Conservation (phyloP, 2,888 invertebrate species). For the Bhutanitis thaidina region DNA sequence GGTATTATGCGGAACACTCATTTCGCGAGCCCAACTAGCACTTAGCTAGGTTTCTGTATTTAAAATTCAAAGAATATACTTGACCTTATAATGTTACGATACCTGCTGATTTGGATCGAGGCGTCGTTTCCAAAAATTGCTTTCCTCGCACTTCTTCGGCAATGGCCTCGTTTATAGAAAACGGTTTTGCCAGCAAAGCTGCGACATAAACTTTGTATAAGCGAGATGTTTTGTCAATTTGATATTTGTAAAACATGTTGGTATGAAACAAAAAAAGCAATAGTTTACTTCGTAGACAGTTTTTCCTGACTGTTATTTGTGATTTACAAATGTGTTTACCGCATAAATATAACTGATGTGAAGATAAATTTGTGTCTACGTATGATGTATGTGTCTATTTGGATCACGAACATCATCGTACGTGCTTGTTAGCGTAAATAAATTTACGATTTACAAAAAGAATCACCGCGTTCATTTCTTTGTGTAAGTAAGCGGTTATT, state of each 20-base stretch:
- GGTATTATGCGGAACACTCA: too few relatives aligned
- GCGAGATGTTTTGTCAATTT: too few relatives aligned
- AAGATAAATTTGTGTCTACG: background rate
- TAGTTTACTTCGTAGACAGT: background rate
- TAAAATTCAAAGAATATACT: constrained; percentile 18
- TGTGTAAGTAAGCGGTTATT: background rate
- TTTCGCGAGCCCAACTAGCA: too few relatives aligned
- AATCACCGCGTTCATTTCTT: background rate
- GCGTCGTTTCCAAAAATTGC: constrained; percentile 26
- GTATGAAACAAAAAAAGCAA: constrained; percentile 9
- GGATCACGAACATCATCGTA: background rate
- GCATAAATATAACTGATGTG: too few relatives aligned
- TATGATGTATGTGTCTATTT: background rate
- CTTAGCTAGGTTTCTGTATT: too few relatives aligned
- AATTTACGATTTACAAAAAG: background rate
- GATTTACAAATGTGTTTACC: too few relatives aligned
- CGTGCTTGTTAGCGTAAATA: constrained; percentile 12
- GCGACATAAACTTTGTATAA: constrained; percentile 8
- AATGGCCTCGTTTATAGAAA: constrained; percentile 62
- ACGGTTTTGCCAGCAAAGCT: constrained; percentile 54
- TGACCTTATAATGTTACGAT: constrained; percentile 29
- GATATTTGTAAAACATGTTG: too few relatives aligned
- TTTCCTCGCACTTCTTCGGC: constrained; percentile 47
- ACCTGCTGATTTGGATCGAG: constrained; percentile 37
- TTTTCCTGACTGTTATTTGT: too few relatives aligned